These are phyloP conservation scores for Peromyscus californicus DNA, from an alignment of 2,113 vertebrate species.

Conservation along the genomic window DNA sequence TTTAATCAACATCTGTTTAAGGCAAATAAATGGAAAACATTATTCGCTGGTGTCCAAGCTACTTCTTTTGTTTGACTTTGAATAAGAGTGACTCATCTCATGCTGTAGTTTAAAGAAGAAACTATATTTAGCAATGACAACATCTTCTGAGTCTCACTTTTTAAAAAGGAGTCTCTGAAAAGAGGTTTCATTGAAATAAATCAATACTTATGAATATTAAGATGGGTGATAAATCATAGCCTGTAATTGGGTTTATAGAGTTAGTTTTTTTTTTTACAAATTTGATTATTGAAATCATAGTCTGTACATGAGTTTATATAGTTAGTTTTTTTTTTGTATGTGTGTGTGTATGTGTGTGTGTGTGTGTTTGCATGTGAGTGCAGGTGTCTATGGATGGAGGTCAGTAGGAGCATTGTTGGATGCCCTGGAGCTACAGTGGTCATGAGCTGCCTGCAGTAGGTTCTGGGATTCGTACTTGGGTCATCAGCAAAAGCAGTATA, in stretches of 20 bases:
- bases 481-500: neutral
- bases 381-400: neutral
- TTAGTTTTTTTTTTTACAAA: neutral
- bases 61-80: slow-evolving; percentile 66
- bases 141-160: neutral
- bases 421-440: neutral
- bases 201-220: slow-evolving; percentile 41
- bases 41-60: slow-evolving; percentile 66
- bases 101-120: neutral
- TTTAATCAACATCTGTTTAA: slow-evolving; percentile 77
- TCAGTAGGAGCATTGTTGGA: neutral
- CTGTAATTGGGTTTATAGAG: neutral
- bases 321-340: neutral
- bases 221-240: neutral
- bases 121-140: slow-evolving; percentile 22
- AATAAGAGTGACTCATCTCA: slow-evolving; percentile 39
- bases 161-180: slow-evolving; percentile 37
- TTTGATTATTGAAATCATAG: neutral
- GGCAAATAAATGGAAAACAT: slow-evolving; percentile 69
- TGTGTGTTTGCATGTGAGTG: neutral
- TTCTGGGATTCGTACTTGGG: neutral
- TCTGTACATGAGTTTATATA: neutral
- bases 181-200: slow-evolving; percentile 29
- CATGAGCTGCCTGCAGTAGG: neutral
- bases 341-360: neutral